These are phyloP conservation scores for Nymphalis urticae DNA, from an alignment of 2,888 invertebrate species.

Conservation along the genomic window DNA sequence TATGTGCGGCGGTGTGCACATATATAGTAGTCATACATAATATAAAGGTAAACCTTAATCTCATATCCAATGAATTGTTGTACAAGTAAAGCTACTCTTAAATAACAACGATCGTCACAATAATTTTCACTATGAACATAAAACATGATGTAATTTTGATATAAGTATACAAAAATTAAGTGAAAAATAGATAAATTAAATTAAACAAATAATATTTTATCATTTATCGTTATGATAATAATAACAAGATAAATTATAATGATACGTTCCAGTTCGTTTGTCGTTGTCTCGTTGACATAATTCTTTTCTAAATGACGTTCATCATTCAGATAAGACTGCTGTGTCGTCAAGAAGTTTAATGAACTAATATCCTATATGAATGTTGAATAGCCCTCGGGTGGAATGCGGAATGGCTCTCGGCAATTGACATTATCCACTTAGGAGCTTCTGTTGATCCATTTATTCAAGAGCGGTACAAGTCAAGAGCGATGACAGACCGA, in stretches of 20 bases:
- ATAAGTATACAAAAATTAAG: too few relatives aligned
- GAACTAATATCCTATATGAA: constrained; percentile 67
- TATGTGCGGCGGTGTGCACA: too few relatives aligned
- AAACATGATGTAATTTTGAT: too few relatives aligned
- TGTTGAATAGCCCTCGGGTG: constrained; percentile 63
- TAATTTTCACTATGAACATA: too few relatives aligned
- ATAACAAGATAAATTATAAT: neutral
- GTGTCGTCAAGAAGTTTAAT: constrained; percentile 30
- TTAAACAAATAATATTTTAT: neutral
- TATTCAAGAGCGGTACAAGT: constrained; percentile 46
- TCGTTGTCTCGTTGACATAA: neutral
- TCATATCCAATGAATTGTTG: too few relatives aligned
- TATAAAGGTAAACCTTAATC: too few relatives aligned
- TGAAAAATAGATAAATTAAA: too few relatives aligned
- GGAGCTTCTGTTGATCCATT: constrained; percentile 63
- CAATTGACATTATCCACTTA: constrained; percentile 79
- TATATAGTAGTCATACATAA: too few relatives aligned
- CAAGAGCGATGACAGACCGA: constrained; percentile 29
- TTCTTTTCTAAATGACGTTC: neutral
- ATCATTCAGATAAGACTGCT: constrained; percentile 15
- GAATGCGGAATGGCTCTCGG: constrained; percentile 76
- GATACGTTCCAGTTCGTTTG: neutral
- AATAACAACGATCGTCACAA: too few relatives aligned
- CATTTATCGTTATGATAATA: neutral
- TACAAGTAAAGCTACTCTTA: too few relatives aligned